Conservation (phyloP, 2,797 vertebrate species). For the Leptodactylus fallax region DNA sequence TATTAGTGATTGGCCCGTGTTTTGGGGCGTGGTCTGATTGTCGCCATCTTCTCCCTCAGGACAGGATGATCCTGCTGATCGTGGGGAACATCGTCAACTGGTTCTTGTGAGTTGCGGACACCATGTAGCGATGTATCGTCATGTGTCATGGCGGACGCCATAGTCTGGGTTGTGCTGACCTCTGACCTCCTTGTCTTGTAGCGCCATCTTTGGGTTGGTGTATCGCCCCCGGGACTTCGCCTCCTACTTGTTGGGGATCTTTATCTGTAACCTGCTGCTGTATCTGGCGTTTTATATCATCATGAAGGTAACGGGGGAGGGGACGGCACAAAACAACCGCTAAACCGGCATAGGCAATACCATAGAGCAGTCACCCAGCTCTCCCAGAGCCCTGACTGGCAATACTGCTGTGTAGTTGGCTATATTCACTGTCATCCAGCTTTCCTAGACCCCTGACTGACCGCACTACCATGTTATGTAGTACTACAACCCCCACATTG, state of each 20-base stretch:
- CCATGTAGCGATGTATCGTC: not conserved
- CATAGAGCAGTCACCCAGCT: not conserved
- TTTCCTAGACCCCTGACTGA: not conserved
- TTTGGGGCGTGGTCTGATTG: not conserved
- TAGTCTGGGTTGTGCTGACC: no score
- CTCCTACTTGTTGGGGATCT: constrained; percentile 81
- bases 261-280: constrained; percentile 81
- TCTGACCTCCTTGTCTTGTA: constrained; percentile 57
- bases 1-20: not conserved
- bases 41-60: constrained; percentile 68
- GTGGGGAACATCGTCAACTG: constrained; percentile 81
- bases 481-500: no score
- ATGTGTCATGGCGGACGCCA: not conserved
- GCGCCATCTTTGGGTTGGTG: constrained; percentile 78
- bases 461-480: no score
- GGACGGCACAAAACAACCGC: no score
- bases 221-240: constrained; percentile 80
- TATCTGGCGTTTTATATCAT: constrained; percentile 84
- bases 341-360: not conserved
- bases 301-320: constrained; percentile 77
- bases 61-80: constrained; percentile 82
- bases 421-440: no score
- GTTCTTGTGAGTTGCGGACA: constrained; percentile 78
- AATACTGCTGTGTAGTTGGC: no score
- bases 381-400: not conserved